These are phyloP conservation scores for Ephestia elutella DNA, from an alignment of 1,140 invertebrate genomes.

Conservation along the genomic window DNA sequence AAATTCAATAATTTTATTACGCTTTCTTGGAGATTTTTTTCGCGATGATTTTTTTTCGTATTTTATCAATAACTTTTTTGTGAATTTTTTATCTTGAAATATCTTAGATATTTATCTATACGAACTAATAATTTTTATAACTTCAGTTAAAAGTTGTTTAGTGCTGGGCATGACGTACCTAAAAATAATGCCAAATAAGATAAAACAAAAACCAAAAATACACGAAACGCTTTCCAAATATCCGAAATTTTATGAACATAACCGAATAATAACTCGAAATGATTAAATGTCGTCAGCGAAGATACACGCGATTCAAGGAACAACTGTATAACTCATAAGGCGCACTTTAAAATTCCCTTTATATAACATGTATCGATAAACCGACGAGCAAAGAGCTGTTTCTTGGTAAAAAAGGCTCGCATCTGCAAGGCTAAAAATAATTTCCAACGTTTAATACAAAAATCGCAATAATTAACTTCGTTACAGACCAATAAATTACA, in stretches of 20 bases:
- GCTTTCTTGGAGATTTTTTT: neutral
- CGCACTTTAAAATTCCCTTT: conserved; percentile 5
- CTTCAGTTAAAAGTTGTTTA: too few relatives aligned
- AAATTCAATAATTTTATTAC: conserved; percentile 6
- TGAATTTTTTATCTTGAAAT: too few relatives aligned
- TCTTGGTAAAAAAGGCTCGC: conserved; percentile 51
- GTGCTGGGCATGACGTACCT: too few relatives aligned
- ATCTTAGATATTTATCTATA: too few relatives aligned
- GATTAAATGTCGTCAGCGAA: neutral
- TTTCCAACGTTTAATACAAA: conserved; percentile 73
- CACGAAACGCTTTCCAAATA: neutral
- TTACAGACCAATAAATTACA: conserved; percentile 74
- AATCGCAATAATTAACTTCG: conserved; percentile 73
- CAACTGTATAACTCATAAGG: conserved; percentile 5
- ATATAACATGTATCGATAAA: conserved; percentile 17
- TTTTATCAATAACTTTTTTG: neutral
- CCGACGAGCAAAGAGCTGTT: conserved; percentile 28
- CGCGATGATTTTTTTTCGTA: neutral
- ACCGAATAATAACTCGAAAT: neutral
- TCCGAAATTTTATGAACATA: neutral
- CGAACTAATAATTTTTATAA: too few relatives aligned
- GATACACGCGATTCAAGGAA: conserved; percentile 8
- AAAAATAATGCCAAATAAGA: too few relatives aligned
- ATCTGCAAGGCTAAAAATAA: conserved; percentile 65
- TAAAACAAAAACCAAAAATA: neutral